Evolutionary conservation across 2,113 vertebrate genomes (phyloP), one percentile per base, ranked within the genome.

Genomic region (Stictonetta naevosa): DNA sequence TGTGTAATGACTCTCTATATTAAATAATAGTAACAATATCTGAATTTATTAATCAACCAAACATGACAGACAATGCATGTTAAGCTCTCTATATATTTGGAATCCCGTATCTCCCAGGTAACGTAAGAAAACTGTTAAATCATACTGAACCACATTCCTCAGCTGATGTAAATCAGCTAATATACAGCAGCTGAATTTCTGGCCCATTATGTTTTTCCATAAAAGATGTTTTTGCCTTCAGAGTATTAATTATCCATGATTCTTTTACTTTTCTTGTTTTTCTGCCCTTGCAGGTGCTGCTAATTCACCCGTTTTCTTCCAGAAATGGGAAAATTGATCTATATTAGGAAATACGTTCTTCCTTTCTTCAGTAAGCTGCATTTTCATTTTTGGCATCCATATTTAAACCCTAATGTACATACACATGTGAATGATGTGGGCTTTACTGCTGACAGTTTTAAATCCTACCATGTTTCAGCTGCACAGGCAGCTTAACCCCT

Each of bases 351-450:
- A n/a, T 36, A 8, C 62, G 33, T 74, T 92, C 82, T 93, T 95
- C 71, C 73, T 92, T 95, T 77, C 92, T 91, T 92, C 81, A 96
- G 29, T 85, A 92, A 88, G 91, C 90, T 86, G 77, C 94, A 50
- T 92, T 95, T 97, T 97, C 80, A 90, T 95, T 94, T 96, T 94
- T 92, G 83, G 72, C 96, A 90, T 93, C 96, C 94, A 83, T 95
- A 94, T 96, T 92, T 94, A 84, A 95, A 93, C 80, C 88, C 77
- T 94, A 73, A 87, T 86, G 80, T 58, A 79, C 71, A 87, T 22
- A 86, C 77, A 82, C 22, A 90, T 67, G 66, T 71, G 83, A 95
- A 96, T 63, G 42, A 88, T 92, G 53, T 82, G 77, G 74, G 25
- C 5, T 94, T 96, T 92, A 77, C 58, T 93, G 92, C 92, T 93